phyloP scores from a whole-genome alignment of 2,888 invertebrate species.

The Plebejus melissa region DNA sequence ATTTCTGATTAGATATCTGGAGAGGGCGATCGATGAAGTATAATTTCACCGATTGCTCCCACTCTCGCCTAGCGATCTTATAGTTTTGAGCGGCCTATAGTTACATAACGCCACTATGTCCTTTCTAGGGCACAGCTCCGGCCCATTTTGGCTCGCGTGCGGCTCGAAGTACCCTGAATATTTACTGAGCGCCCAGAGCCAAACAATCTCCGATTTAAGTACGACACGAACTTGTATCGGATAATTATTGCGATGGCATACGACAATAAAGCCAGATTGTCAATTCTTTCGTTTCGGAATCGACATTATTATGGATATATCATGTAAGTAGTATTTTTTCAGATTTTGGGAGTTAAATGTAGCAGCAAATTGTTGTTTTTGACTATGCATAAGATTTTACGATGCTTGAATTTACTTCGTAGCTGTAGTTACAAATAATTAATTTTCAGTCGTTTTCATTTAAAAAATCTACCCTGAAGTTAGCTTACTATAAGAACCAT shows the following conservation, averaged over 20 bases:
- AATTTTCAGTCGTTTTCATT: not conserved
- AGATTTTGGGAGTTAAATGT: not conserved
- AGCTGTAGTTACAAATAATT: not conserved
- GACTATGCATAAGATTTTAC: too few species aligned
- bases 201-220: not conserved
- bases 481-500: not conserved
- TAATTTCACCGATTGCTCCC: too few species aligned
- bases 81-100: not conserved
- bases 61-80: not conserved
- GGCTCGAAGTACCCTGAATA: conserved; percentile 11
- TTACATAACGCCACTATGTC: conserved; percentile 4
- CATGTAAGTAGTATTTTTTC: not conserved
- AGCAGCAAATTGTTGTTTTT: not conserved
- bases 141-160: conserved; percentile 26
- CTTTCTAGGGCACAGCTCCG: conserved; percentile 21
- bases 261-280: not conserved
- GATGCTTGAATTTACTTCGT: not conserved
- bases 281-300: not conserved
- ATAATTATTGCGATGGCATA: conserved; percentile 7
- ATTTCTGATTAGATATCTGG: too few species aligned
- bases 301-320: not conserved
- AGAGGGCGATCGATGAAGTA: too few species aligned
- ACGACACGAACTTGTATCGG: conserved; percentile 4
- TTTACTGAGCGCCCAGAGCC: conserved; percentile 17
- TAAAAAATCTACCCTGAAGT: not conserved